phyloP scores from a whole-genome alignment of 1,140 invertebrate species.

The Manduca sexta region DNA sequence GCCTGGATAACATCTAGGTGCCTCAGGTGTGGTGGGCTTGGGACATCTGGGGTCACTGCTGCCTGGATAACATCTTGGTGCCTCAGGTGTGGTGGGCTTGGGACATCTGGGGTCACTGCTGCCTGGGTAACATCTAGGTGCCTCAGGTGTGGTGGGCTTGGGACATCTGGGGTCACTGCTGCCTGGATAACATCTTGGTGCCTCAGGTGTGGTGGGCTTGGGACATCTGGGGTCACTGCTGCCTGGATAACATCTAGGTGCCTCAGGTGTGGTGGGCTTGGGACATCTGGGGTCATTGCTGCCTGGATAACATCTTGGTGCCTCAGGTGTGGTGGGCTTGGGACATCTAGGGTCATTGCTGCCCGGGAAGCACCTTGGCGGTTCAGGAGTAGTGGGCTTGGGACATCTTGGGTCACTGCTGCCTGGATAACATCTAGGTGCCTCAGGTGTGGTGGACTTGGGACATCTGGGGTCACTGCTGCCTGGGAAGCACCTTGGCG shows the following conservation, averaged over 20 bases:
- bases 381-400: slow-evolving; percentile 21
- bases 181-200: slow-evolving; percentile 57
- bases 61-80: slow-evolving; percentile 10
- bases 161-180: slow-evolving; percentile 60
- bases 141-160: slow-evolving; percentile 27
- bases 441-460: slow-evolving; percentile 22
- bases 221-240: slow-evolving; percentile 49
- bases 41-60: slow-evolving; percentile 9
- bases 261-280: slow-evolving; percentile 19
- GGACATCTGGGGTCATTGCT: slow-evolving; percentile 58
- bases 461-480: slow-evolving; percentile 59
- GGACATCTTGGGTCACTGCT: slow-evolving; percentile 59
- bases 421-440: slow-evolving; percentile 44
- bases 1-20: slow-evolving; percentile 5
- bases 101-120: slow-evolving; percentile 54
- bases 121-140: slow-evolving; percentile 14
- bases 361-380: slow-evolving; percentile 48
- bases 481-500: slow-evolving; percentile 48
- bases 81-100: slow-evolving; percentile 24
- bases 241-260: slow-evolving; percentile 28
- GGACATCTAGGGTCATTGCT: slow-evolving; percentile 59
- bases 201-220: slow-evolving; percentile 17
- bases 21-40: slow-evolving; percentile 4
- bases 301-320: slow-evolving; percentile 49
- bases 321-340: slow-evolving; percentile 22